Conservation (phyloP, 2,113 vertebrate species). For the Eulacestoma nigropectus region DNA sequence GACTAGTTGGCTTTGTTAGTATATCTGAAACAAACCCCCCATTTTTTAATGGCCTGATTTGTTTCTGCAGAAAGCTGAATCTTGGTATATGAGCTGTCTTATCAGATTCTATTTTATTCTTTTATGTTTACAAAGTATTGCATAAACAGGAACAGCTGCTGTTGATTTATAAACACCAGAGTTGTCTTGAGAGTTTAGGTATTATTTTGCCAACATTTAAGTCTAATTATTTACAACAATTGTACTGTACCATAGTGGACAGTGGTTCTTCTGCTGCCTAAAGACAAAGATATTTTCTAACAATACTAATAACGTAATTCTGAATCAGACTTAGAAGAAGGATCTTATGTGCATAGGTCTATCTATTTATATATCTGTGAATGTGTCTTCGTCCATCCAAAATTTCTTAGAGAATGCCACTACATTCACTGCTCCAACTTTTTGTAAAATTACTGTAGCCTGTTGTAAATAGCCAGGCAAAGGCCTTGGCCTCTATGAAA, state of each 20-base stretch:
- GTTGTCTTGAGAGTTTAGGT: slow-evolving; percentile 59
- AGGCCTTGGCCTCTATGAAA: neutral
- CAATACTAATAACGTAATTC: neutral
- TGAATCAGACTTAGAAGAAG: neutral
- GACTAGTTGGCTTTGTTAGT: neutral
- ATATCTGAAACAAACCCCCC: neutral
- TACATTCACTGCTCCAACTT: neutral
- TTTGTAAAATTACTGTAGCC: neutral
- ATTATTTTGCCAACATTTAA: slow-evolving; percentile 64
- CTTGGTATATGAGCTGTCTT: slow-evolving; percentile 28
- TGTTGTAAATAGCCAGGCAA: neutral
- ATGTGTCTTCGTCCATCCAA: neutral
- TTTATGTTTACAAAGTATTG: slow-evolving; percentile 58
- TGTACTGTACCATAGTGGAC: slow-evolving; percentile 10
- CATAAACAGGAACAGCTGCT: slow-evolving; percentile 65
- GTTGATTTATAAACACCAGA: slow-evolving; percentile 71
- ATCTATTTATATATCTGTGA: neutral
- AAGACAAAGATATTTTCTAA: neutral
- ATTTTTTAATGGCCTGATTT: slow-evolving; percentile 29
- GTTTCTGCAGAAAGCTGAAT: slow-evolving; percentile 19
- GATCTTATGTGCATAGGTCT: neutral
- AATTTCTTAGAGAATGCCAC: neutral
- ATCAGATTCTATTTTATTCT: slow-evolving; percentile 43
- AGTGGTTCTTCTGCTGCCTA: neutral
- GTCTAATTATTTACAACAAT: slow-evolving; percentile 39